A percentile compares a stretch with the other conserved stretches of the same genome.
These are phyloP conservation scores for Hoplostethus atlanticus DNA, from an alignment of 2,797 vertebrate species.

Conservation along the genomic window DNA sequence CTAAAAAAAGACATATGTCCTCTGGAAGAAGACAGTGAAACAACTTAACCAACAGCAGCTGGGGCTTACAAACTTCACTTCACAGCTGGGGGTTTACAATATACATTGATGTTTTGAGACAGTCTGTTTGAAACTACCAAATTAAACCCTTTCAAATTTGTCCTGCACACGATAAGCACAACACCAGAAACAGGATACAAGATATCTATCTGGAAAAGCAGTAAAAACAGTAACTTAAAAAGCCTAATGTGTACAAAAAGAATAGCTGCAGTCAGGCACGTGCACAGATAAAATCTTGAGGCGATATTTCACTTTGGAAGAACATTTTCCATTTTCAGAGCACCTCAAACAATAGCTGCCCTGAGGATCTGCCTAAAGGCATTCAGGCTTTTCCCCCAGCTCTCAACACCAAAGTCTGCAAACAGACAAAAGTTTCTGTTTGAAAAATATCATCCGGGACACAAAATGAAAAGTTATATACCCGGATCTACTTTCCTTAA, in stretches of 20 bases:
- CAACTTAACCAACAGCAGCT: not conserved
- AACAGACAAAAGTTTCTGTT: constrained; percentile 48
- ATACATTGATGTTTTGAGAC: not conserved
- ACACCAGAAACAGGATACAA: not conserved
- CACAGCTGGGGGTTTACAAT: not conserved
- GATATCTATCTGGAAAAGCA: not conserved
- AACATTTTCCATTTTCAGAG: constrained; percentile 59
- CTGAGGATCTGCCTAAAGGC: constrained; percentile 59
- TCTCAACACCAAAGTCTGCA: constrained; percentile 37
- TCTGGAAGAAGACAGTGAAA: not conserved
- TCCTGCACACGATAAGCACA: not conserved
- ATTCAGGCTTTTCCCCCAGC: constrained; percentile 27
- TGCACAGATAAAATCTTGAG: constrained; percentile 43
- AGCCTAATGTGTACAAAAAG: constrained; percentile 6
- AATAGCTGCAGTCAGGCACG: constrained; percentile 28
- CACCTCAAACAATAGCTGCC: constrained; percentile 57
- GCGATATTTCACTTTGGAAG: constrained; percentile 52
- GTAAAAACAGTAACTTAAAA: constrained; percentile 15
- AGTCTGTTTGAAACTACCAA: not conserved
- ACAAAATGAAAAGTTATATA: constrained; percentile 25
- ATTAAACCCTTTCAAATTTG: not conserved
- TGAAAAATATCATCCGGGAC: constrained; percentile 23
- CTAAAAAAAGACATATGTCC: not conserved
- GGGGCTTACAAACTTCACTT: not conserved
- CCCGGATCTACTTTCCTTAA: not conserved